phyloP scores from a whole-genome alignment of 2,888 invertebrate genomes.

The Penaeus monodon region DNA sequence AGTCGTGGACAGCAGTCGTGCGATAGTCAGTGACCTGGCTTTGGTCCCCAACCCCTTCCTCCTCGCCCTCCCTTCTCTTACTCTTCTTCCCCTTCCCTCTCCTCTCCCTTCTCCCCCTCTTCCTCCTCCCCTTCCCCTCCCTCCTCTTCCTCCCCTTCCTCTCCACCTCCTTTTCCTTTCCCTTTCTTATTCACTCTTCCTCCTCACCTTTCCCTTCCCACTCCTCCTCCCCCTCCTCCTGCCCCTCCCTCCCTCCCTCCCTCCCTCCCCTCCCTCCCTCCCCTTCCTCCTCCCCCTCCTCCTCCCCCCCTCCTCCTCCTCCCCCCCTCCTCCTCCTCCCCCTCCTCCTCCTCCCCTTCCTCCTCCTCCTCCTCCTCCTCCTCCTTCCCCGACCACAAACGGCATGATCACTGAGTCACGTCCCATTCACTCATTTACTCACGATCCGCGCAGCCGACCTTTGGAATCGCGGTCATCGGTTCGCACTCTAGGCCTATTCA shows the following conservation, averaged over 20 bases:
- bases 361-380: neutral
- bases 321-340: neutral
- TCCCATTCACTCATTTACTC: too few species aligned
- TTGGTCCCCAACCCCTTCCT: too few species aligned
- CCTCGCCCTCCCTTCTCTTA: too few species aligned
- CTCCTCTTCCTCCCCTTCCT: too few species aligned
- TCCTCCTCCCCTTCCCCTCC: too few species aligned
- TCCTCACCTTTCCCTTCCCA: neutral
- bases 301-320: neutral
- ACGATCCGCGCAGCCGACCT: neutral
- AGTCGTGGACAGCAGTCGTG: too few species aligned
- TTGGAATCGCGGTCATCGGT: neutral
- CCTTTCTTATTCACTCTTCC: neutral
- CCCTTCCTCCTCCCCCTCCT: too few species aligned
- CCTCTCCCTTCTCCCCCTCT: too few species aligned
- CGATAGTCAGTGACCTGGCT: too few species aligned
- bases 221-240: neutral
- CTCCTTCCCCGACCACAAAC: neutral
- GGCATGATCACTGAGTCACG: neutral
- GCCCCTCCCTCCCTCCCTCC: neutral
- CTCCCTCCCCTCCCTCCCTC: neutral
- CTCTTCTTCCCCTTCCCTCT: too few species aligned
- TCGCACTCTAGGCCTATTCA: conserved; percentile 1
- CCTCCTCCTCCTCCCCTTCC: neutral
- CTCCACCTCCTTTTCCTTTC: too few species aligned